Conservation (phyloP, 2,888 invertebrate species). For the Spatulosminthurus flaviceps region DNA sequence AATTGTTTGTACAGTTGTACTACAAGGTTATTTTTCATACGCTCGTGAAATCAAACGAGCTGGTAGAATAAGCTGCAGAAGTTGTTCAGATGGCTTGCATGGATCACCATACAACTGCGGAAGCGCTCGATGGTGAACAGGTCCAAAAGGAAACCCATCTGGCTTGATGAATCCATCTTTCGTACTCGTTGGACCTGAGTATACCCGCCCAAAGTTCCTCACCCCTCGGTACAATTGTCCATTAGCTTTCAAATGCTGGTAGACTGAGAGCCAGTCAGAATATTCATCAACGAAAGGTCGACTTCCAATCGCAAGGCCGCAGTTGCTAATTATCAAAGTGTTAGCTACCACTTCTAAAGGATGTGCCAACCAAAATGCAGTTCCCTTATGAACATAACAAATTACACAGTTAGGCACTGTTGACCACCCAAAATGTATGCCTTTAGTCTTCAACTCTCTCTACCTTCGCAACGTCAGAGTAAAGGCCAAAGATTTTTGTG, state of each 20-base stretch:
- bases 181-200: not conserved
- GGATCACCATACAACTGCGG: not conserved
- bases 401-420: no score
- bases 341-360: not conserved
- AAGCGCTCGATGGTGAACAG: not conserved
- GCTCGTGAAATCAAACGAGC: not conserved
- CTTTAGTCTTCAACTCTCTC: not conserved
- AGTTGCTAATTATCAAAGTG: not conserved
- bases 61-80: not conserved
- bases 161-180: not conserved
- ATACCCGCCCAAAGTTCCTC: not conserved
- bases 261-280: not conserved
- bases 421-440: not conserved
- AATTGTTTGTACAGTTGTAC: not conserved
- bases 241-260: not conserved
- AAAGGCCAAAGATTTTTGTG: not conserved
- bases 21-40: not conserved
- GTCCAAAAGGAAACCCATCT: not conserved
- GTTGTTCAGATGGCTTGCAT: not conserved
- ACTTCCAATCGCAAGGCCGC: not conserved
- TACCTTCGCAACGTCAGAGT: constrained; percentile 6
- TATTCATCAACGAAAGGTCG: not conserved
- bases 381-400: not conserved
- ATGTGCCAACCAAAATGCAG: not conserved
- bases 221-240: not conserved